A percentile compares a stretch with the other conserved stretches of the same genome.
Conservation (phyloP, 2,113 vertebrate genomes). For the Protomyctophum bolini region DNA sequence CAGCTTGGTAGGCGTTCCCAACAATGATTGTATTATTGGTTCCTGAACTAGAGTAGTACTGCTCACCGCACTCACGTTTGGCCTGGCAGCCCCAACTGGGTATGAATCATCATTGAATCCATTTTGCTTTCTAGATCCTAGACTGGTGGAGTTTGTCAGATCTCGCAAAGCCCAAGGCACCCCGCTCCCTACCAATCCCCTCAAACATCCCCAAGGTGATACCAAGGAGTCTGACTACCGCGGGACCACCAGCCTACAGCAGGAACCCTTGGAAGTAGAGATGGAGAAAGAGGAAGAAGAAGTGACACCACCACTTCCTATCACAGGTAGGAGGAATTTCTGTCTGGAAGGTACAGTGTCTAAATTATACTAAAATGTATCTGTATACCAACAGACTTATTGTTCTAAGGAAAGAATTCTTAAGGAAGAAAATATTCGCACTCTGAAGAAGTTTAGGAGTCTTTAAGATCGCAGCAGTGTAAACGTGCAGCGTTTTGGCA, state of each 20-base stretch:
- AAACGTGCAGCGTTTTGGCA: too few relatives aligned
- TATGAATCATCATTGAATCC: not conserved
- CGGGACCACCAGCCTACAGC: constrained; percentile 1
- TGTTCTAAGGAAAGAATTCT: too few relatives aligned
- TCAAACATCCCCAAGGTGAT: constrained; percentile 34
- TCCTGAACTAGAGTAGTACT: not conserved
- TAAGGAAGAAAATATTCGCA: too few relatives aligned
- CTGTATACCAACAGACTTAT: too few relatives aligned
- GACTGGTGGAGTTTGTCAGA: constrained; percentile 88
- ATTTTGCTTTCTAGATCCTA: constrained; percentile 82
- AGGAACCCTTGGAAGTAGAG: constrained; percentile 53
- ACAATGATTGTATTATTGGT: not conserved
- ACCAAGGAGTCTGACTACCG: constrained; percentile 31
- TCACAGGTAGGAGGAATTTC: constrained; percentile 71
- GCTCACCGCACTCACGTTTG: too few relatives aligned
- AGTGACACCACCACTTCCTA: constrained; percentile 42
- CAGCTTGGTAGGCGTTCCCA: constrained; percentile 83
- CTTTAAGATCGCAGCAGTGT: too few relatives aligned
- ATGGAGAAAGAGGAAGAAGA: constrained; percentile 68
- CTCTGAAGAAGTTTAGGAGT: too few relatives aligned
- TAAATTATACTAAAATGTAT: too few relatives aligned
- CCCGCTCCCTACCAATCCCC: constrained; percentile 40
- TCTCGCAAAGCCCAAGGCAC: constrained; percentile 70
- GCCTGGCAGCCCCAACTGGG: constrained; percentile 11
- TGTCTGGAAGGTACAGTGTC: not conserved